Conservation (phyloP, 2,113 vertebrate species). For the Hydrolagus affinis region DNA sequence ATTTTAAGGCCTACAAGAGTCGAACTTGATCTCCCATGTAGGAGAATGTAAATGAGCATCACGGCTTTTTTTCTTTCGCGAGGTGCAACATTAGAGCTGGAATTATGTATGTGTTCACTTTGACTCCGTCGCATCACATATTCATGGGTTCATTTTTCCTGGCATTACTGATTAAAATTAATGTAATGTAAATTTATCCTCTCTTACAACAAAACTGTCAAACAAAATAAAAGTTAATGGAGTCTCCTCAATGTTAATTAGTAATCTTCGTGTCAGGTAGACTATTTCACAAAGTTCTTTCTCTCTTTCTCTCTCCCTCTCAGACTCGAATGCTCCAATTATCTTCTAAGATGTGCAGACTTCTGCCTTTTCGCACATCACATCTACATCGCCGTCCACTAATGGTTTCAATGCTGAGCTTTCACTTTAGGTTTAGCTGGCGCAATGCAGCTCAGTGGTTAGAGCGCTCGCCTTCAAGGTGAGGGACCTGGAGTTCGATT, state of each 20-base stretch:
- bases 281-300: neutral
- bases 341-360: no score
- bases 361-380: no score
- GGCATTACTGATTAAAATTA: neutral
- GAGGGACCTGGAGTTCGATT: no score
- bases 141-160: neutral
- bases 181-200: neutral
- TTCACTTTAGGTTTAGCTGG: no score
- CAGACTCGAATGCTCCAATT: no score
- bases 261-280: neutral
- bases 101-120: neutral
- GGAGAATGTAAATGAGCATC: neutral
- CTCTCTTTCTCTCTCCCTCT: no score
- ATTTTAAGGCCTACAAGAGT: neutral
- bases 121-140: neutral
- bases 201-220: slow-evolving; percentile 25
- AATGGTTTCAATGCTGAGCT: no score
- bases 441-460: no score
- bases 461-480: no score
- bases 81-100: neutral
- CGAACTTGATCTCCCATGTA: neutral
- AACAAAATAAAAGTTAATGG: neutral
- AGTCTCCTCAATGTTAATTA: neutral
- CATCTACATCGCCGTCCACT: no score
- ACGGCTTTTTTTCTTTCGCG: no score